Evolutionary conservation across 2,888 invertebrate species (phyloP), one percentile per base, ranked within the genome.

Genomic region (Eumerus sabulonum): DNA sequence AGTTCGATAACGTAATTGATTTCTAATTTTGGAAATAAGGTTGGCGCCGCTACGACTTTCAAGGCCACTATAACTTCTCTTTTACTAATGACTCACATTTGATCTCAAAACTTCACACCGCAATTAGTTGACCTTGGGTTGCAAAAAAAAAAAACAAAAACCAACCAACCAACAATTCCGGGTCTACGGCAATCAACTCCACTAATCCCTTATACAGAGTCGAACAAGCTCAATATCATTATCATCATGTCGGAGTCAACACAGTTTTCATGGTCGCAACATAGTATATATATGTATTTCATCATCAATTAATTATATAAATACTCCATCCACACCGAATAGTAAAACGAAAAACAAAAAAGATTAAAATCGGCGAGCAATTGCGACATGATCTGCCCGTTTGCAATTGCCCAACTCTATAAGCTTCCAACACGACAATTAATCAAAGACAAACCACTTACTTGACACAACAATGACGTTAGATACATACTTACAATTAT

Each of bases 401-500:
- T 60, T 77, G 60, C 64, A 57, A 56, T 71, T 60, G 54, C 27
- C 38, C 47, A 48, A 48, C 70, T 62, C 59, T 71, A 59, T 72
- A 42, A 56, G 18, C 54, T 60, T 77, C 53, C 47, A 63, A 59
- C 42, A 50, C 45, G 53, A 59, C 48, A 72, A 68, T 77, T 63
- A 72, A 77, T 72, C 67, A 77, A 12, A 12, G n/a, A n/a, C 38
- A 45, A 67, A 50, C 50, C 35, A 35, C 40, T 57, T 50, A 56
- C 57, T 62, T 77, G 47, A 48, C 27, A 36, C 48, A 48, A 50
- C 48, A 71, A 62, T 62, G 60, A 70, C 60, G 60, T 18, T 70
- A 40, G 40, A 70, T 48, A 12, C 50, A 77, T 72, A 77, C 77
- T 73, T 72, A 57, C 67, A 77, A 77, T 77, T 77, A 77, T 77